Evolutionary conservation across 2,797 vertebrate species (phyloP).

Genomic region (Chloroceryle inda): DNA sequence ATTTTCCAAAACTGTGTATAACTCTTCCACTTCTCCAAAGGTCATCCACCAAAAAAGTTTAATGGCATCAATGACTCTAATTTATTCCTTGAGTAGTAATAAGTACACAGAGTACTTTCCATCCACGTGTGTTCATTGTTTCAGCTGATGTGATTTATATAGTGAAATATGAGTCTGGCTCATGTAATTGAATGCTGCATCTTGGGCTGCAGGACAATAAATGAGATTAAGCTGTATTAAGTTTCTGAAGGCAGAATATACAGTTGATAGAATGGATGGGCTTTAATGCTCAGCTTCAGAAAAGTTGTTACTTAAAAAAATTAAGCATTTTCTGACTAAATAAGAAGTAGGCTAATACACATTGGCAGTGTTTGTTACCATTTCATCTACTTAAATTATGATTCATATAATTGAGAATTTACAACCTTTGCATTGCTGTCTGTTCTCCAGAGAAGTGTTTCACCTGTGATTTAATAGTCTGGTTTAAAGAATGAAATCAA

Average conservation of each 20-base stretch:
- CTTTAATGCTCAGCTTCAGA: slow-evolving; percentile 4
- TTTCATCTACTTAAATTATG: slow-evolving; percentile 36
- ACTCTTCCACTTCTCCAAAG: not conserved
- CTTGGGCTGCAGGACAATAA: slow-evolving; percentile 44
- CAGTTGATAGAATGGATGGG: not conserved
- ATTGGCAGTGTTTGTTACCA: not conserved
- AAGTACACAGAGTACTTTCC: slow-evolving; percentile 60
- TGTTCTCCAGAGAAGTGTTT: slow-evolving; percentile 16
- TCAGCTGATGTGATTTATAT: slow-evolving; percentile 55
- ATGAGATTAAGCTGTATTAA: slow-evolving; percentile 46
- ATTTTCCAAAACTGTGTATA: not conserved
- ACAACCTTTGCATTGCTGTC: not conserved
- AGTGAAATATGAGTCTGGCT: slow-evolving; percentile 68
- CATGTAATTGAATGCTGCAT: slow-evolving; percentile 25
- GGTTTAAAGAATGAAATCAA: slow-evolving; percentile 12
- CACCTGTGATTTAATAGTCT: not conserved
- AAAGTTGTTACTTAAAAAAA: slow-evolving; percentile 14
- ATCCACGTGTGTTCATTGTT: slow-evolving; percentile 59
- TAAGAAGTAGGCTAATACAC: not conserved
- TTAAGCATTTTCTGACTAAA: slow-evolving; percentile 24
- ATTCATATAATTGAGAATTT: slow-evolving; percentile 22
- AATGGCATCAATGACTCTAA: slow-evolving; percentile 43
- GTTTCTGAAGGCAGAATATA: slow-evolving; percentile 17
- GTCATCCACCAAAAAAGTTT: slow-evolving; percentile 36
- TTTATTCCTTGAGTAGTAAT: slow-evolving; percentile 64